Percentiles rank a stretch among this genome's conserved stretches.
Conservation (phyloP, 2,888 invertebrate genomes). For the Philereme transversata region DNA sequence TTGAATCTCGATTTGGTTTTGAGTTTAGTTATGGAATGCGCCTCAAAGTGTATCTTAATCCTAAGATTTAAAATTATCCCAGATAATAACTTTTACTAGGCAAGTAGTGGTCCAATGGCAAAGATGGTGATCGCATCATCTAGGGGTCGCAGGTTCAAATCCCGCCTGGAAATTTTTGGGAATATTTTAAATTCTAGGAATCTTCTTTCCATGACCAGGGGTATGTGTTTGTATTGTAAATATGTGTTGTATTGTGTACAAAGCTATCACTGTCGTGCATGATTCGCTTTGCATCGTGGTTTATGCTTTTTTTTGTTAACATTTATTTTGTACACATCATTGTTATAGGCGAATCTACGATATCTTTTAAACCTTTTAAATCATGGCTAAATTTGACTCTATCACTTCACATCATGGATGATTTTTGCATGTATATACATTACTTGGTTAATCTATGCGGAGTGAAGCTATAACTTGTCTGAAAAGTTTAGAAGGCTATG, state of each 20-base stretch:
- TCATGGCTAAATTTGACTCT: not conserved
- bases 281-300: slow-evolving; percentile 60
- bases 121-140: no score
- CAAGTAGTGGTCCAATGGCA: no score
- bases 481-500: no score
- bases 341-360: slow-evolving; percentile 46
- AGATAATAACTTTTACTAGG: no score
- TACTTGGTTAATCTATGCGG: no score
- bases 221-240: slow-evolving; percentile 33
- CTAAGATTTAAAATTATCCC: no score
- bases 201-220: slow-evolving; percentile 29
- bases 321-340: slow-evolving; percentile 31
- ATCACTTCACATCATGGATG: slow-evolving; percentile 6
- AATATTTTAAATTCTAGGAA: not conserved
- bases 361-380: slow-evolving; percentile 12
- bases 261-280: slow-evolving; percentile 50
- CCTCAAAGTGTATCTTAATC: no score
- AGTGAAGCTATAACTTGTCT: no score
- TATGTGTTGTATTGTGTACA: slow-evolving; percentile 35
- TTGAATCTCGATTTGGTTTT: no score
- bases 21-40: no score
- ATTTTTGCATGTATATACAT: slow-evolving; percentile 15
- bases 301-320: slow-evolving; percentile 44
- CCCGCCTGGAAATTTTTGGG: no score
- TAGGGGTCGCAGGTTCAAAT: no score